A percentile compares a stretch with the other conserved stretches of the same genome.
phyloP scores from a whole-genome alignment of 2,113 vertebrate genomes.

The Chaenogobius annularis region DNA sequence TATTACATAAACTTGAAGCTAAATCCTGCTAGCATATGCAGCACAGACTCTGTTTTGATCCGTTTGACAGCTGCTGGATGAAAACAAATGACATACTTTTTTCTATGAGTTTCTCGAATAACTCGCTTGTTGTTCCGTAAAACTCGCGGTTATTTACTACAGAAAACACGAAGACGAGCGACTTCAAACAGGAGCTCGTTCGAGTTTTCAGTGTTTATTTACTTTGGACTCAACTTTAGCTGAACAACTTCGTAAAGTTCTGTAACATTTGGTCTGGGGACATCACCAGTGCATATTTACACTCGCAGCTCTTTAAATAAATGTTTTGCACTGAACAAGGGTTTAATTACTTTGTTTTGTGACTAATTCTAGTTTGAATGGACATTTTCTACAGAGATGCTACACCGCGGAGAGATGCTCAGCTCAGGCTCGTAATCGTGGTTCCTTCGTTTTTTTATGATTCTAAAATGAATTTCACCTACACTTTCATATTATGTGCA shows the following conservation, averaged over 20 bases:
- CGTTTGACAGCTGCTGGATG: background rate
- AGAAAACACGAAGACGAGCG: background rate
- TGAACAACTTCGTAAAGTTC: too few relatives aligned
- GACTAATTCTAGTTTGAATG: background rate
- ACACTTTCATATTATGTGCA: background rate
- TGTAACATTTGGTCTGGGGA: background rate
- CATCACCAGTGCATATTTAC: background rate
- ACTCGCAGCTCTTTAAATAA: background rate
- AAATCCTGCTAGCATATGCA: background rate
- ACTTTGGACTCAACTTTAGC: background rate
- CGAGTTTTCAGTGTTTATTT: background rate
- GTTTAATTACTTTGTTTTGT: background rate
- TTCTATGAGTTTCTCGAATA: too few relatives aligned
- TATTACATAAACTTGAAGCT: background rate
- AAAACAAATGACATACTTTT: background rate
- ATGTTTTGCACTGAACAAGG: too few relatives aligned
- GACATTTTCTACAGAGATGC: background rate
- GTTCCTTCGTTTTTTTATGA: background rate
- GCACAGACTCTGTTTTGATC: background rate
- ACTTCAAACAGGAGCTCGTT: background rate
- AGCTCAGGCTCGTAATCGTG: background rate
- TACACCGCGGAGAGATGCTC: background rate
- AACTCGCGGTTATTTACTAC: background rate
- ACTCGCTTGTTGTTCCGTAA: background rate
- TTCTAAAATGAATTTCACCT: background rate